These are phyloP conservation scores for Ceratotherium simum DNA, from an alignment of 2,113 vertebrate species.

Conservation along the genomic window DNA sequence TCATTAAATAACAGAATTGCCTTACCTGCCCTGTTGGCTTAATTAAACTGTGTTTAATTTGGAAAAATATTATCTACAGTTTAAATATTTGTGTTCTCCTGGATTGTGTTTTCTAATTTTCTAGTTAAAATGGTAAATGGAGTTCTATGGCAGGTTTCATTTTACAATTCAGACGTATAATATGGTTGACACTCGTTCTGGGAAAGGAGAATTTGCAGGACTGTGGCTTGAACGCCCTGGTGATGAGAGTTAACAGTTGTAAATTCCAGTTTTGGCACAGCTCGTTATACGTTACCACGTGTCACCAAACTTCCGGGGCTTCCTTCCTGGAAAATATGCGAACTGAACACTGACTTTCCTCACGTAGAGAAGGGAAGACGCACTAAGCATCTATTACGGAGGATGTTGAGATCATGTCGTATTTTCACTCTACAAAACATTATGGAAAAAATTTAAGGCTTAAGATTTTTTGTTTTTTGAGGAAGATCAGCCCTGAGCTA, in stretches of 20 bases:
- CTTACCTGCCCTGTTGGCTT: slow-evolving; percentile 55
- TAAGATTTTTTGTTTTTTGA: background rate
- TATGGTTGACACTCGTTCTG: background rate
- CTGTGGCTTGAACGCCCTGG: background rate
- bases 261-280: slow-evolving; percentile 32
- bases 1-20: slow-evolving; percentile 31
- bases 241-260: slow-evolving; percentile 41
- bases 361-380: background rate
- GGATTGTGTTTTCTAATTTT: slow-evolving; percentile 32
- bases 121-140: slow-evolving; percentile 10
- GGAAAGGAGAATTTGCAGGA: background rate
- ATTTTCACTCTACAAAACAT: background rate
- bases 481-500: too few species aligned
- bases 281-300: background rate
- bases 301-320: background rate
- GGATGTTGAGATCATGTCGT: background rate
- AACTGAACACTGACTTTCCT: background rate
- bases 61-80: slow-evolving; percentile 67
- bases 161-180: slow-evolving; percentile 7
- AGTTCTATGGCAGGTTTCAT: slow-evolving; percentile 31
- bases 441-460: background rate
- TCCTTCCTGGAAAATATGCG: background rate
- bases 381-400: background rate
- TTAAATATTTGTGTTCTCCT: slow-evolving; percentile 74
- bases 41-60: slow-evolving; percentile 70